phyloP scores from a whole-genome alignment of 2,113 vertebrate species.

The Bujurquina vittata region DNA sequence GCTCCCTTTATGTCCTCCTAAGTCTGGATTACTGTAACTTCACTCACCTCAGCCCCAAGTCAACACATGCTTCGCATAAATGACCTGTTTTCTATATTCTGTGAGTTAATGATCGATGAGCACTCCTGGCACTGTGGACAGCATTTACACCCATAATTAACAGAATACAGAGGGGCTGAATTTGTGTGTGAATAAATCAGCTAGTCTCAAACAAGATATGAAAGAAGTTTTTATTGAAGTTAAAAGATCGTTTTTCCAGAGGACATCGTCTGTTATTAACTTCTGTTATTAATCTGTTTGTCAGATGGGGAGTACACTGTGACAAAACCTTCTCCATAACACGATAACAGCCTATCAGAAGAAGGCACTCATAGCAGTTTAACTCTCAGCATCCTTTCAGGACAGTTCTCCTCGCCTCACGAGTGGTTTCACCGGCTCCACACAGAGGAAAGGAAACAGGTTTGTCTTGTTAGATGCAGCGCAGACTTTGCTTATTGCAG shows the following conservation, averaged over 20 bases:
- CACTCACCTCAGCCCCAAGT: not conserved
- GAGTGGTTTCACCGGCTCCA: slow-evolving; percentile 29
- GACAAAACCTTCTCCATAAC: not conserved
- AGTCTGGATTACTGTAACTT: not conserved
- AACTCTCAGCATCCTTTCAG: not conserved
- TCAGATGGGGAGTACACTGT: not conserved
- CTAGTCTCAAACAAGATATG: not conserved
- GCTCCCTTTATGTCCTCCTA: not conserved
- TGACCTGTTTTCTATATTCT: too few species aligned
- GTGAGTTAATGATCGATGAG: not conserved
- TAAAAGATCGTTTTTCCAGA: not conserved
- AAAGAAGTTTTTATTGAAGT: not conserved
- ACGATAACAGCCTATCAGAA: not conserved
- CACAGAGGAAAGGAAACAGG: slow-evolving; percentile 43
- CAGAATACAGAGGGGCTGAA: fast-evolving
- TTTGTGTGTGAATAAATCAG: fast-evolving
- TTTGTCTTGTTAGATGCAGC: not conserved
- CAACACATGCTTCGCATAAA: not conserved
- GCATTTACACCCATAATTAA: not conserved
- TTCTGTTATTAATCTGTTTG: not conserved
- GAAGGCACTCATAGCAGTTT: not conserved
- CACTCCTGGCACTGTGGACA: not conserved
- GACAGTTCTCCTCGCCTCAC: slow-evolving; percentile 25
- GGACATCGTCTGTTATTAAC: not conserved
- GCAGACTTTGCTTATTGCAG: not conserved